A percentile compares a stretch with the other conserved stretches of the same genome.
Conservation (phyloP, 2,888 invertebrate species). For the Ypsolopha sequella region DNA sequence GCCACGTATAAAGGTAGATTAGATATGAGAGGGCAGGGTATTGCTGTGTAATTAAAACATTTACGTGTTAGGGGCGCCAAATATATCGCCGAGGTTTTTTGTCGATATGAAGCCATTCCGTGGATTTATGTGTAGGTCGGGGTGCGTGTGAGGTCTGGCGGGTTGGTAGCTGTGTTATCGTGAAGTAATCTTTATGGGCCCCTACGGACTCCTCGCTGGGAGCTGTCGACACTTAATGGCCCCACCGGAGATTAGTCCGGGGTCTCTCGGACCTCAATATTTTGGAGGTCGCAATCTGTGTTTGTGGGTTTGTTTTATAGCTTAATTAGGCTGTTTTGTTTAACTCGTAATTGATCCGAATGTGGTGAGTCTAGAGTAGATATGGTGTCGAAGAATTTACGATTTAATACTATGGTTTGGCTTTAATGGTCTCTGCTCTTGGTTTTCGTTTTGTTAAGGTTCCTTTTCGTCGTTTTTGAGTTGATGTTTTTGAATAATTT, state of each 20-base stretch:
- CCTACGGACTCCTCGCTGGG: slow-evolving; percentile 52
- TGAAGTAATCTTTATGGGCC: slow-evolving; percentile 66
- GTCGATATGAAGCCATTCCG: slow-evolving; percentile 62
- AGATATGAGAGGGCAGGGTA: slow-evolving; percentile 56
- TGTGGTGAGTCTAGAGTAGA: slow-evolving; percentile 46
- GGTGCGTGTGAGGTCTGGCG: slow-evolving; percentile 58
- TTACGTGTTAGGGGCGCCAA: slow-evolving; percentile 68
- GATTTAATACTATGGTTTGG: slow-evolving; percentile 38
- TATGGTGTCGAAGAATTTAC: slow-evolving; percentile 68
- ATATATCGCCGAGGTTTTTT: slow-evolving; percentile 67
- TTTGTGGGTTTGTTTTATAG: slow-evolving; percentile 67
- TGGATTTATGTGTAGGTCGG: slow-evolving; percentile 57
- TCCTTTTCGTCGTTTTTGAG: background rate
- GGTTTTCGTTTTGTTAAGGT: background rate
- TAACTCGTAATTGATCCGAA: slow-evolving; percentile 47
- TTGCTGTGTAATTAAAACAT: slow-evolving; percentile 68
- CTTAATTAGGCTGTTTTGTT: slow-evolving; percentile 70
- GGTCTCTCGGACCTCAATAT: slow-evolving; percentile 11
- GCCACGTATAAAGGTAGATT: slow-evolving; percentile 29
- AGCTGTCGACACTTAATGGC: slow-evolving; percentile 67
- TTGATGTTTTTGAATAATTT: no score
- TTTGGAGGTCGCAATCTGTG: slow-evolving; percentile 16
- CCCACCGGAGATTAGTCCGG: slow-evolving; percentile 49
- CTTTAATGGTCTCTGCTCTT: slow-evolving; percentile 5
- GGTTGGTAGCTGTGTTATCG: slow-evolving; percentile 63